phyloP scores from a whole-genome alignment of 2,797 vertebrate species.

The Silurus lanzhouensis region DNA sequence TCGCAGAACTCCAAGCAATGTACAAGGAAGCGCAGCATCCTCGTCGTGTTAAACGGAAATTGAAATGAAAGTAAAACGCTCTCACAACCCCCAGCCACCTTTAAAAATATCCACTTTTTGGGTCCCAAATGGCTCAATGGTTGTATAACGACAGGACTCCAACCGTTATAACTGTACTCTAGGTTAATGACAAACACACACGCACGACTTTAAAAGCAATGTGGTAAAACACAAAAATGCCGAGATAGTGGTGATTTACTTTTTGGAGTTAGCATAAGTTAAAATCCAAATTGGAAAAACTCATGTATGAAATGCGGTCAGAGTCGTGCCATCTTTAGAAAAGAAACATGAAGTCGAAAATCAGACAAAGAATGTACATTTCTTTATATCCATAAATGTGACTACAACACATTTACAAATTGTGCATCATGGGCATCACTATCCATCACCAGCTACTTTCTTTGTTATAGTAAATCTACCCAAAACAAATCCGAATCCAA shows the following conservation, averaged over 20 bases:
- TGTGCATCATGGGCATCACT: not conserved
- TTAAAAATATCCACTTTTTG: constrained; percentile 60
- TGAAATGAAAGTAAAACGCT: constrained; percentile 62
- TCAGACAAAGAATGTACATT: not conserved
- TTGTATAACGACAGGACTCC: constrained; percentile 67
- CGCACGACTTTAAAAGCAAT: constrained; percentile 18
- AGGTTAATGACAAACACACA: constrained; percentile 58
- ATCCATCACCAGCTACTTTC: not conserved
- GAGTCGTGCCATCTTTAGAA: not conserved
- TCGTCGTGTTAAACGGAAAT: constrained; percentile 56
- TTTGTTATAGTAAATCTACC: not conserved
- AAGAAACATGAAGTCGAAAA: not conserved
- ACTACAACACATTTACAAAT: not conserved
- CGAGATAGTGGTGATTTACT: constrained; percentile 4
- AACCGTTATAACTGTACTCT: constrained; percentile 48
- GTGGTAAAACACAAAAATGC: constrained; percentile 21
- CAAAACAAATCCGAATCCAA: not conserved
- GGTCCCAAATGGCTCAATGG: constrained; percentile 63
- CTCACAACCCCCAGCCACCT: constrained; percentile 58
- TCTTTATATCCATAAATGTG: not conserved
- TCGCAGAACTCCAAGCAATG: constrained; percentile 65
- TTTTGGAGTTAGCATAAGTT: constrained; percentile 27
- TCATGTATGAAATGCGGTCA: not conserved
- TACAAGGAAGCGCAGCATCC: constrained; percentile 74
- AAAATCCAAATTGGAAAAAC: not conserved